Percentiles rank a stretch among this genome's conserved stretches.
Evolutionary conservation across 2,797 vertebrate species (phyloP).

Genomic region (Crocodylus rhombifer): DNA sequence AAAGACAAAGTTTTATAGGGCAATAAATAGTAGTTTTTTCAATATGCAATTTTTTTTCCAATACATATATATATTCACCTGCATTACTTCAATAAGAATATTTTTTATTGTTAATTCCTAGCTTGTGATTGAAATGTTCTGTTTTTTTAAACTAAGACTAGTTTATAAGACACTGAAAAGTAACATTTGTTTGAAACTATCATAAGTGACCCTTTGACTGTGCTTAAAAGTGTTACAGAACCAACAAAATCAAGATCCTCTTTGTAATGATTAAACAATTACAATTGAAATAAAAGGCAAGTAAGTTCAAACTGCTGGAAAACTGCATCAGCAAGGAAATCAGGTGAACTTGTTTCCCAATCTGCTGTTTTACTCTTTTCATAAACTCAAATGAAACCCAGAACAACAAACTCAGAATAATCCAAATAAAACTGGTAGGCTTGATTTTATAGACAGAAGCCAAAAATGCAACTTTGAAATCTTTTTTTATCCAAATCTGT

Average conservation of each 20-base stretch:
- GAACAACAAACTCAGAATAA: too few species aligned
- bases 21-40: neutral
- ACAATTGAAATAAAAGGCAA: neutral
- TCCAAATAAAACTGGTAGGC: too few species aligned
- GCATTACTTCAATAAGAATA: neutral
- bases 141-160: neutral
- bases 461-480: too few species aligned
- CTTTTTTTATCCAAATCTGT: too few species aligned
- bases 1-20: neutral
- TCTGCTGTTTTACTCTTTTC: too few species aligned
- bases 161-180: neutral
- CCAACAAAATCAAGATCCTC: neutral
- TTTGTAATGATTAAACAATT: neutral
- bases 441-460: too few species aligned
- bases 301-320: rapidly evolving
- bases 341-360: too few species aligned
- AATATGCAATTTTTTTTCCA: neutral
- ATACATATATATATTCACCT: neutral
- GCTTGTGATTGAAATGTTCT: neutral
- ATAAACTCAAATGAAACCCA: too few species aligned
- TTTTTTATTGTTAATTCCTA: neutral
- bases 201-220: neutral
- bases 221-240: neutral
- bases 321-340: too few species aligned
- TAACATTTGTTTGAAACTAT: neutral